Evolutionary conservation across 2,888 invertebrate species (phyloP), one percentile per base, ranked within the genome.

Genomic region (Ischnus inquisitorius): DNA sequence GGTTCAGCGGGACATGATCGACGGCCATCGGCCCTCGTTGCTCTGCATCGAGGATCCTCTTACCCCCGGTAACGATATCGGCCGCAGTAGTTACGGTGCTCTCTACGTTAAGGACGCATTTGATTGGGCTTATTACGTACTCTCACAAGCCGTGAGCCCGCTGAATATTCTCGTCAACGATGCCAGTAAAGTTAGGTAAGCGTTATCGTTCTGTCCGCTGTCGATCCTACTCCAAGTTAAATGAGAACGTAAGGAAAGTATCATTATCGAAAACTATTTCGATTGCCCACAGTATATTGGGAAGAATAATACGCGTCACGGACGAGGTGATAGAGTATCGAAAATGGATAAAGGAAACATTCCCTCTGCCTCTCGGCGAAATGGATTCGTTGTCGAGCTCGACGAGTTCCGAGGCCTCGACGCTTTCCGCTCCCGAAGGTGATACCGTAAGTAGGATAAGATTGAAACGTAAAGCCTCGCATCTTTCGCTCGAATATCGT

Each of bases 1-100:
- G 94, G 96, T 98, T 92, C 97, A 98, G 94, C 96, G 97, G 93
- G 98, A 98, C 91, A 98, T 99, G 98, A 96, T 97, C 88, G 98
- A 98, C 94, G 98, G 98, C 0, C 98, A 98, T 94, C 95, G 98
- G 67, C 98, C 98, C 25, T 98, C 99, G 86, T 94, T 99, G 92
- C 95, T 99, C 86, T 99, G 99, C 93, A 99, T 99, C 89, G 99
- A 99, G 94, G 99, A 99, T 95, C 99, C 99, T 25, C 95, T 99
- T 60, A 98, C 98, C 85, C 96, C 98, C 16, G 98, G 97, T 87
- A 99, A 99, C 94, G 99, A 99, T 94, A 99, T 99, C 93, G 99
- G 99, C 8, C 96, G 99, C 89, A 98, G 98, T 93, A 99, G 99
- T 91, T 99, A 99, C 94, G 98, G 98, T 81, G 98, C 98, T 86